Evolutionary conservation across 1,140 invertebrate genomes (phyloP).

Genomic region (Temnothorax longispinosus): DNA sequence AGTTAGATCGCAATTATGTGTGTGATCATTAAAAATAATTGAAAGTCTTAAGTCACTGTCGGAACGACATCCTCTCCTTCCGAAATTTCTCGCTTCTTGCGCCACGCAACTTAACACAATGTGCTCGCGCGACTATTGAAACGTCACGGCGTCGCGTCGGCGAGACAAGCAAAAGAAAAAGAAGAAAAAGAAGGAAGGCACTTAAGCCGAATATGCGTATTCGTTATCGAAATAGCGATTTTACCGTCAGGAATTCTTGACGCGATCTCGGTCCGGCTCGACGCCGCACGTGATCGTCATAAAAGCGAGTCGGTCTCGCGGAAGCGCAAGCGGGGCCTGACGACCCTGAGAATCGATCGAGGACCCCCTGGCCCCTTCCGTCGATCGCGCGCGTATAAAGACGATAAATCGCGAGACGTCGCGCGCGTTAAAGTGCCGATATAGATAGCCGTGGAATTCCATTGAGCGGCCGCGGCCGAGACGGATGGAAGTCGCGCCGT

Average conservation of each 20-base stretch:
- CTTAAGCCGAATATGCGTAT: not conserved
- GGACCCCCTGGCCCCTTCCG: not conserved
- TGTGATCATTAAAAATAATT: conserved; percentile 49
- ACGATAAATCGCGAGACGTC: conserved; percentile 46
- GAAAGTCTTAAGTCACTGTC: conserved; percentile 27
- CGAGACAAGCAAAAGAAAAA: too few relatives aligned
- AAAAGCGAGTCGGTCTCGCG: conserved; percentile 28
- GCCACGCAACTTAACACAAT: not conserved
- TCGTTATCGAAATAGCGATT: conserved; percentile 43
- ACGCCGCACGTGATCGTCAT: conserved; percentile 31
- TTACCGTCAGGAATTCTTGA: conserved; percentile 24
- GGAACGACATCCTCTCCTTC: conserved; percentile 25
- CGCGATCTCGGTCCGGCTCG: not conserved
- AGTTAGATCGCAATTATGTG: conserved; percentile 19
- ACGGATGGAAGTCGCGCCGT: not conserved
- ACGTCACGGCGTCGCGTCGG: not conserved
- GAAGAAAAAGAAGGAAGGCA: not conserved
- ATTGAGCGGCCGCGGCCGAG: conserved; percentile 27
- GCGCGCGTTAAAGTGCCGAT: conserved; percentile 41
- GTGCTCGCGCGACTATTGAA: conserved; percentile 15
- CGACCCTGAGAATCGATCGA: conserved; percentile 47
- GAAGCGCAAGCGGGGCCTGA: conserved; percentile 20
- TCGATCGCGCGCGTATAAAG: conserved; percentile 20
- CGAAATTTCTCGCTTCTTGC: conserved; percentile 45
- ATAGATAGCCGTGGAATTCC: conserved; percentile 61